Base-by-base conservation (phyloP, 37 sponge, comb jelly and placozoan genomes). In the Mnemiopsis leidyi region DNA sequence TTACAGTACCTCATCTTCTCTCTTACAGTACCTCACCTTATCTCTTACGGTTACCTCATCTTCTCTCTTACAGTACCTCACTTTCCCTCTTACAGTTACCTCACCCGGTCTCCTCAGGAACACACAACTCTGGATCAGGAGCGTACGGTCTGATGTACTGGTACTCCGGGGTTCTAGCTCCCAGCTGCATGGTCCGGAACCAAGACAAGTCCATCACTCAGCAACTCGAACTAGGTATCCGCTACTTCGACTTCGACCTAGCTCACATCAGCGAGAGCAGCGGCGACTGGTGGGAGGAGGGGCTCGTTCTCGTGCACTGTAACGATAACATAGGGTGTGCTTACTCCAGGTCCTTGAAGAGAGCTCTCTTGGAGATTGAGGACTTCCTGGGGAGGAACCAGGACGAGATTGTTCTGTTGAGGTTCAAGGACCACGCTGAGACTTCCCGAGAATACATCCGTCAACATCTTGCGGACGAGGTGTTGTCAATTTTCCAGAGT, bases 231-330 rank as follows among this genome's bases (percentile, higher is more conserved):
- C 25, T 29, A 28, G 75, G 75, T 5, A 71, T 71, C 25, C 7
- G 75, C 5, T 71, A 71, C 75, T 71, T 71, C 75, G 75, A 71
- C 30, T 18, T 71, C 3, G 75, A 71, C n/a, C 25, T 71, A 18
- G 25, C 75, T 28, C 75, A 71, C 30, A 71, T 71, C 25, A 23
- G 21, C 7, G 30, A 71, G 75, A 28, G 3, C 30, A 71, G 75
- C 20, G 75, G 75, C 5, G 75, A 71, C 3, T 71, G 75, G 75
- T 71, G 75, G 75, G 75, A 71, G 75, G n/a, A 71, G 7, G 75
- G 75, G 21, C 25, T 71, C 30, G 75, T 71, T 7, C 30, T 71
- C 2, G 75, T 18, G 3, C 75, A 71, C n/a, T 71, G 75, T 71
- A 28, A 28, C 25, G 75, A n/a, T 3, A 71, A n/a, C 5, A 48